Base-by-base conservation (phyloP, 2,888 invertebrate species). In the Eurytoma adleriae region DNA sequence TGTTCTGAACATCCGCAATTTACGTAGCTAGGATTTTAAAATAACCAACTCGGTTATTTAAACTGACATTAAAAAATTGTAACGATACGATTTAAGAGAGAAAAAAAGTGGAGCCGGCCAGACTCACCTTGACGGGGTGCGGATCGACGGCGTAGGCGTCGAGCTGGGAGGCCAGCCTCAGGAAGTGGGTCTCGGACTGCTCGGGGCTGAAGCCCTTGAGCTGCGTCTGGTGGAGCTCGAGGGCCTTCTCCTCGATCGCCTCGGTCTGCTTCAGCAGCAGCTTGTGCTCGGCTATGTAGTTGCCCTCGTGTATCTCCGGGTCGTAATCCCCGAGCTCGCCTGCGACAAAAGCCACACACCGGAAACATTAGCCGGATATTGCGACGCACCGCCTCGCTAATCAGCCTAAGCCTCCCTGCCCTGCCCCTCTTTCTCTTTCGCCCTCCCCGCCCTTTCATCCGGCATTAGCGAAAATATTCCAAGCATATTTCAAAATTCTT, bases 111-210 rank as follows among this genome's bases (percentile, higher is more conserved):
- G 30, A 50, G 0, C 16, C n/a, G n/a, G 40, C 7, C 40, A 16
- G 7, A 27, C 80, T 85, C 90, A 97, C 97, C 94, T 99, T 99
- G 50, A 99, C 99, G 80, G 98, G 97, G 92, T 99, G 98, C 13
- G 99, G 99, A 92, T 99, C 99, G 54, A 99, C 96, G 40, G 99
- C 99, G 89, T 99, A 99, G 0, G 99, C 98, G 91, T 99, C 99
- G 78, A 99, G 92, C 84, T 96, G 95, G 84, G 96, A 95, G 61
- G 98, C 97, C 87, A 97, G 96, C 91, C 96, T 96, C 86, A 99
- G 94, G 91, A 99, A 99, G 85, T 95, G 94, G 80, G 95, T 94
- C 92, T 99, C 98, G 0, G 97, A 96, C 86, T 96, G 96, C 76
- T 96, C 95, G 2, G 97, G 95, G 70, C 96, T 94, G 92, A 97